These are phyloP conservation scores for Creontiades dilutus DNA, from an alignment of 2,888 invertebrate genomes.

Conservation along the genomic window DNA sequence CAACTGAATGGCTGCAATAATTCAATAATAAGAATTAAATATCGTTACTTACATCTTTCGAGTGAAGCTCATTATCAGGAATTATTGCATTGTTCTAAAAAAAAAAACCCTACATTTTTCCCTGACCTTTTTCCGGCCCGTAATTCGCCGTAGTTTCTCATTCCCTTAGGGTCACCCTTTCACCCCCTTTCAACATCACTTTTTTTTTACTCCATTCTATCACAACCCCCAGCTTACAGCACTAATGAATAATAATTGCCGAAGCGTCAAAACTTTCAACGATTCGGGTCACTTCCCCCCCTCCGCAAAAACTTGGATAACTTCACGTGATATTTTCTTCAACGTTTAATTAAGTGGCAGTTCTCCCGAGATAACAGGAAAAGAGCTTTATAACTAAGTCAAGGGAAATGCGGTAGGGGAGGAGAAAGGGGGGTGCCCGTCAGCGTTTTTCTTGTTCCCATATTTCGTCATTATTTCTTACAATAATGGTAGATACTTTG, in stretches of 20 bases:
- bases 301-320: neutral
- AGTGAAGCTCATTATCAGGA: too few relatives aligned
- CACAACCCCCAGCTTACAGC: neutral
- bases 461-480: neutral
- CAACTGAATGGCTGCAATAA: too few relatives aligned
- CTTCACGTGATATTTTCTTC: conserved; percentile 22
- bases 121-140: too few relatives aligned
- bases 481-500: neutral
- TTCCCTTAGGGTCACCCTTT: too few relatives aligned
- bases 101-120: too few relatives aligned
- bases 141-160: too few relatives aligned
- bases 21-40: too few relatives aligned
- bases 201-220: too few relatives aligned
- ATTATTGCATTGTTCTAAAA: too few relatives aligned
- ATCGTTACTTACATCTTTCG: too few relatives aligned
- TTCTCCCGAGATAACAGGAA: neutral
- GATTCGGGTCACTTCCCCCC: neutral
- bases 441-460: neutral
- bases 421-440: neutral
- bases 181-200: too few relatives aligned
- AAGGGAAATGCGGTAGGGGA: too few relatives aligned
- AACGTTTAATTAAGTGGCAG: neutral
- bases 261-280: conserved; percentile 23
- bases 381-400: conserved; percentile 22
- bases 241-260: conserved; percentile 20